These are phyloP conservation scores for Pleuronectes platessa DNA, from an alignment of 2,113 vertebrate genomes.

Conservation along the genomic window DNA sequence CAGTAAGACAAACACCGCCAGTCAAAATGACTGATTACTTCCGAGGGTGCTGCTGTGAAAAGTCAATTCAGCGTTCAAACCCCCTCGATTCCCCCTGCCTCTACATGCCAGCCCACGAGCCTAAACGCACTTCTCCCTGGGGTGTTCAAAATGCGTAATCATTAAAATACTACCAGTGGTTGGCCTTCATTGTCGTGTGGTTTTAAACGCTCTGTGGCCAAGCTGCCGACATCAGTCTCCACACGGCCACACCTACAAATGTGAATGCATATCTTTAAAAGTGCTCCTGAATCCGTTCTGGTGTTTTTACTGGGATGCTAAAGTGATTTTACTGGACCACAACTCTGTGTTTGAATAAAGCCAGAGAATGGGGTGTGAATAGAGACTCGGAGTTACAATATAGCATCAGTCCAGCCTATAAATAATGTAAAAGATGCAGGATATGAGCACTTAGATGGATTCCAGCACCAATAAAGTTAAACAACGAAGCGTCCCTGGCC, in stretches of 20 bases:
- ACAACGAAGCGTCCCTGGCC: constrained; percentile 24
- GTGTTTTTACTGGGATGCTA: constrained; percentile 19
- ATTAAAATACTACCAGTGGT: constrained; percentile 71
- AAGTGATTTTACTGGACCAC: constrained; percentile 35
- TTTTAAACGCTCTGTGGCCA: constrained; percentile 43
- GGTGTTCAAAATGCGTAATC: constrained; percentile 77
- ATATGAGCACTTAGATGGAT: constrained; percentile 42
- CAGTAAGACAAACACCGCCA: constrained; percentile 78
- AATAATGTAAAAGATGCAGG: constrained; percentile 47
- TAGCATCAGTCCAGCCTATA: constrained; percentile 8
- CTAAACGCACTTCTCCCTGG: constrained; percentile 57
- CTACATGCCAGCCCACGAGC: constrained; percentile 52
- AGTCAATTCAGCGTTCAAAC: constrained; percentile 76
- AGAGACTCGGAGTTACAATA: background rate
- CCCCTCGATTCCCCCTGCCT: constrained; percentile 46
- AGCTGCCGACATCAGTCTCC: constrained; percentile 58
- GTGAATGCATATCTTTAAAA: constrained; percentile 16
- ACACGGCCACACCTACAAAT: constrained; percentile 33
- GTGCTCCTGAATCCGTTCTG: constrained; percentile 21
- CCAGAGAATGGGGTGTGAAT: constrained; percentile 13
- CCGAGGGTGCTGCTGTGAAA: constrained; percentile 71
- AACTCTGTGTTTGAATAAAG: constrained; percentile 3
- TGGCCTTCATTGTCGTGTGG: constrained; percentile 49
- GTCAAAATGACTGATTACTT: constrained; percentile 83
- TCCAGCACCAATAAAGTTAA: constrained; percentile 28